Evolutionary conservation across 2,888 invertebrate species (phyloP), one percentile per base, ranked within the genome.

Genomic region (Germaria angustata): DNA sequence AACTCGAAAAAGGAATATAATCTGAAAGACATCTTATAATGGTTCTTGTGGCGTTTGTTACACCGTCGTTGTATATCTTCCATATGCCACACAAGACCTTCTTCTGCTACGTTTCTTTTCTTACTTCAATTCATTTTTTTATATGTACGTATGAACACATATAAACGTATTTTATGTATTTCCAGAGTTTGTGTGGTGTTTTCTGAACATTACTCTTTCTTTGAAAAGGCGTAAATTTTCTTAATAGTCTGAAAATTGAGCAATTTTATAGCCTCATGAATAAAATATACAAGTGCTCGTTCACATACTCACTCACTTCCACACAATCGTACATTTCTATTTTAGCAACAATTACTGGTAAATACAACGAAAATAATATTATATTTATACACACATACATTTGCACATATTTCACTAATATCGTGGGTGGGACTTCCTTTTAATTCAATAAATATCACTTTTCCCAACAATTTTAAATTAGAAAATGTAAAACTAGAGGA

Each of bases 261-360:
- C 88, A 89, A 89, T 89, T 89, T 89, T 89, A 89, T 89, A 88
- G 89, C 89, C 89, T 89, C 88, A 89, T 89, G 89, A 89, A 89
- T 89, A 89, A 89, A 88, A 89, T 87, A 89, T 89, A 87, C 88
- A 87, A 88, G 87, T 51, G 86, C 6, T n/a, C 11, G 20, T 87
- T 87, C 88, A 86, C 39, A 81, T n/a, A n/a, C n/a, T n/a, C 55
- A 83, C 44, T 17, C 49, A 77, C 57, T 15, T 17, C 8, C 32
- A 28, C 1, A 15, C 32, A 9, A n/a, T 15, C n/a, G 32, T 15
- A 53, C 24, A 5, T 49, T 69, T 66, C 34, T 66, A 53, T 81
- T 81, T 68, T 55, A 61, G 68, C 59, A 72, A 81, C 68, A 78
- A 78, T 81, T 81, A 78, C 81, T 46, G 73, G 69, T 78, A 78